These are phyloP conservation scores for Dasyprocta punctata DNA, from an alignment of 2,113 vertebrate species.

Conservation along the genomic window DNA sequence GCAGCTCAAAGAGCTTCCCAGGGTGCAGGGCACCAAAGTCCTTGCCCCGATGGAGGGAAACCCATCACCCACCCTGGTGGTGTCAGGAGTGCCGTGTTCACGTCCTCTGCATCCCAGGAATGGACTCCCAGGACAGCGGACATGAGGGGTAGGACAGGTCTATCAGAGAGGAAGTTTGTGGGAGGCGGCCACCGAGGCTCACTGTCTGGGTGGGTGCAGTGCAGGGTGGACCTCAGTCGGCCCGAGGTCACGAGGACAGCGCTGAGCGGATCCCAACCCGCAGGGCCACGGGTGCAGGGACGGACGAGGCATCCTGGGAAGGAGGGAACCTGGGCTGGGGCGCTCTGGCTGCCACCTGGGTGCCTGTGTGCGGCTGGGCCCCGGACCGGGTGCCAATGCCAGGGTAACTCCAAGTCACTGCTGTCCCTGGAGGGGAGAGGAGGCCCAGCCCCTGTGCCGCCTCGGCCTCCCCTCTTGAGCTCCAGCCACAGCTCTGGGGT, in stretches of 20 bases:
- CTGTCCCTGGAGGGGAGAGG: no score
- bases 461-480: no score
- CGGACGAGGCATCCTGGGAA: neutral
- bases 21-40: no score
- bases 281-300: neutral
- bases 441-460: no score
- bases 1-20: neutral
- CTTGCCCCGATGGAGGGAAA: no score
- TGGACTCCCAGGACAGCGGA: neutral
- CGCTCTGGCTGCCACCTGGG: no score
- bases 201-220: neutral
- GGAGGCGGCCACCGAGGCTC: neutral
- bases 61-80: no score
- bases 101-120: no score
- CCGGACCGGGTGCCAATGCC: neutral
- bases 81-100: neutral
- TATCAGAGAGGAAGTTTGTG: no score
- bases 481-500: neutral
- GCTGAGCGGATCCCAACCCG: no score
- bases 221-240: neutral
- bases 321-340: no score
- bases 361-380: accelerated
- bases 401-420: neutral
- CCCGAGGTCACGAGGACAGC: neutral
- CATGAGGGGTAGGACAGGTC: neutral